These are phyloP conservation scores for Camptogramma bilineatum DNA, from an alignment of 2,888 invertebrate genomes.

Conservation along the genomic window DNA sequence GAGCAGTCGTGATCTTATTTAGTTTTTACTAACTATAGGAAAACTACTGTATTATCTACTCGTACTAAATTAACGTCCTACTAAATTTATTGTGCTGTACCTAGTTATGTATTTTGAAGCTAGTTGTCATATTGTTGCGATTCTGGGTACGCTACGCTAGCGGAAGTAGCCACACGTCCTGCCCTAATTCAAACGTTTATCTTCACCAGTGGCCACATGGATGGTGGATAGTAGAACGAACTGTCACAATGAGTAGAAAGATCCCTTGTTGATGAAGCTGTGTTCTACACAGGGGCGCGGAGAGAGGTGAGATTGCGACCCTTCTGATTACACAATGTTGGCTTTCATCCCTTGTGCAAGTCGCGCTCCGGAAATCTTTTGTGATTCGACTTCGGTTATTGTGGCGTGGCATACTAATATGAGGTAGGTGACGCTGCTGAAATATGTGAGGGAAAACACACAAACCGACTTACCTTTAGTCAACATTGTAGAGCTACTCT, in stretches of 20 bases:
- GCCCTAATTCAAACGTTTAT: slow-evolving; percentile 38
- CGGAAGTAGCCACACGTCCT: slow-evolving; percentile 31
- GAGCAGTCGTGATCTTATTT: too few species aligned
- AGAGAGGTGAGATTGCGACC: slow-evolving; percentile 82
- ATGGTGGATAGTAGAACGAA: slow-evolving; percentile 53
- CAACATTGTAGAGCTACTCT: slow-evolving; percentile 43
- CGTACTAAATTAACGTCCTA: too few species aligned
- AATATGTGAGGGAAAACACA: slow-evolving; percentile 68
- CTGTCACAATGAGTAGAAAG: slow-evolving; percentile 79
- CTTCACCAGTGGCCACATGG: slow-evolving; percentile 24
- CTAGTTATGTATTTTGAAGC: slow-evolving; percentile 19
- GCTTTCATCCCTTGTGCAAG: slow-evolving; percentile 84
- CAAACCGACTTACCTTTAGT: slow-evolving; percentile 54
- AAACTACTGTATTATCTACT: too few species aligned
- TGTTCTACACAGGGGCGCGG: slow-evolving; percentile 75
- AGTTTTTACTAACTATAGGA: too few species aligned
- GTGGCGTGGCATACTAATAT: slow-evolving; percentile 83
- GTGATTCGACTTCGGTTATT: slow-evolving; percentile 84
- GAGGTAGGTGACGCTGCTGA: slow-evolving; percentile 70
- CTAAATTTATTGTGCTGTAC: too few species aligned
- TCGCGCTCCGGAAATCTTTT: slow-evolving; percentile 85
- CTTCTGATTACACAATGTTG: slow-evolving; percentile 85
- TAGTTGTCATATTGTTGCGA: slow-evolving; percentile 16
- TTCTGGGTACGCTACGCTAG: slow-evolving; percentile 9
- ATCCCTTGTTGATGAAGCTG: slow-evolving; percentile 82